Evolutionary conservation across 2,797 vertebrate species (phyloP).

Genomic region (Cryptoprocta ferox): DNA sequence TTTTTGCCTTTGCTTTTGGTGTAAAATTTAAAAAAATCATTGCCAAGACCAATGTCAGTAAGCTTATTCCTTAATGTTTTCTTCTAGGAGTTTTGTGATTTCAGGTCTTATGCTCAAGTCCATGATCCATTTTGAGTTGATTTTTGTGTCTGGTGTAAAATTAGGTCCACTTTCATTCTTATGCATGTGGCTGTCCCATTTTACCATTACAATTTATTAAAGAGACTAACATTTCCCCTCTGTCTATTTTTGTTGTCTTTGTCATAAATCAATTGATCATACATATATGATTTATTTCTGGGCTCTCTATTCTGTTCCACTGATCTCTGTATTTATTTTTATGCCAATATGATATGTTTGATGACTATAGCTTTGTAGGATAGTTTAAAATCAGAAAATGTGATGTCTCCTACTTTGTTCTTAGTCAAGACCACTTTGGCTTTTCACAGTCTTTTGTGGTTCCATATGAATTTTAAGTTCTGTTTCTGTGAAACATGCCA

Average conservation of each 20-base stretch:
- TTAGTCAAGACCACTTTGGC: neutral
- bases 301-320: neutral
- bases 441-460: neutral
- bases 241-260: neutral
- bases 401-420: neutral
- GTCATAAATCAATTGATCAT: neutral
- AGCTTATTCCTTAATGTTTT: neutral
- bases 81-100: neutral
- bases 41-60: neutral
- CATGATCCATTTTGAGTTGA: neutral
- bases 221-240: neutral
- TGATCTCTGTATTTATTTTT: neutral
- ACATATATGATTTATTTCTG: neutral
- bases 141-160: neutral
- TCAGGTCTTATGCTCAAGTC: neutral
- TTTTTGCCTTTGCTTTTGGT: neutral
- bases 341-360: neutral
- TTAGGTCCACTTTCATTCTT: neutral
- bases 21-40: neutral
- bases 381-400: neutral
- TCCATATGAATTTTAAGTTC: neutral
- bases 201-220: neutral
- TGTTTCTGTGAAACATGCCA: neutral
- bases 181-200: neutral
- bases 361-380: neutral